A percentile compares a stretch with the other conserved stretches of the same genome.
Evolutionary conservation across 2,113 vertebrate species (phyloP).

Genomic region (Mixornis gularis): DNA sequence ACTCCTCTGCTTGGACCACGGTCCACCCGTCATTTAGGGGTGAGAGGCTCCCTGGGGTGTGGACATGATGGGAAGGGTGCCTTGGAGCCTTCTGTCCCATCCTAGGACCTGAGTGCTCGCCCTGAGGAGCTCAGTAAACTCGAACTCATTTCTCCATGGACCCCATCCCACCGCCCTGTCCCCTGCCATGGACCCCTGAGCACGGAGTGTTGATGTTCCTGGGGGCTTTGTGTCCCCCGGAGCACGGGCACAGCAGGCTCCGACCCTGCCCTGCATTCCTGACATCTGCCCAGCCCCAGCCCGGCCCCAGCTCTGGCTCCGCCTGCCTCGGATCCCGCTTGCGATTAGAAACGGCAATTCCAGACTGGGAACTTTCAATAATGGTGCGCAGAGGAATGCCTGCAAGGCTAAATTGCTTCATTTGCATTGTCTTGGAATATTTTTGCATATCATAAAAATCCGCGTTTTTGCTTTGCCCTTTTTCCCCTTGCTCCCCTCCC

Average conservation of each 20-base stretch:
- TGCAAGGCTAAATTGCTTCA: conserved; percentile 34
- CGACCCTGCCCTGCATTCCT: background rate
- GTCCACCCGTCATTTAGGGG: background rate
- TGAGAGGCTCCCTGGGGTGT: background rate
- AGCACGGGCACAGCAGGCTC: background rate
- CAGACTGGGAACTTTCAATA: conserved; percentile 6
- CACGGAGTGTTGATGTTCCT: background rate
- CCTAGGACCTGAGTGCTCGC: rapidly evolving
- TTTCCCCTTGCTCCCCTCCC: background rate
- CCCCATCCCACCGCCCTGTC: rapidly evolving
- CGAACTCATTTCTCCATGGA: background rate
- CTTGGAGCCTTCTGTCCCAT: background rate
- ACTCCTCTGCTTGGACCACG: rapidly evolving
- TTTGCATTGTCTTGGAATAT: conserved; percentile 57
- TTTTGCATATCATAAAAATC: conserved; percentile 47
- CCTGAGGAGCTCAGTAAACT: background rate
- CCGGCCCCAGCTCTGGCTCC: background rate
- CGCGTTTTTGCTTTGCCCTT: background rate
- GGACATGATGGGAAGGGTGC: rapidly evolving
- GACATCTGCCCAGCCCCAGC: background rate
- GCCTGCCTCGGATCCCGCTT: background rate
- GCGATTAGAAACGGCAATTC: background rate
- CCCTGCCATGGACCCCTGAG: background rate
- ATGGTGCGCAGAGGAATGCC: background rate
- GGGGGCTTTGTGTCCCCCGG: background rate